Evolutionary conservation across 2,113 vertebrate genomes (phyloP).

Genomic region (Chaetura pelagica): DNA sequence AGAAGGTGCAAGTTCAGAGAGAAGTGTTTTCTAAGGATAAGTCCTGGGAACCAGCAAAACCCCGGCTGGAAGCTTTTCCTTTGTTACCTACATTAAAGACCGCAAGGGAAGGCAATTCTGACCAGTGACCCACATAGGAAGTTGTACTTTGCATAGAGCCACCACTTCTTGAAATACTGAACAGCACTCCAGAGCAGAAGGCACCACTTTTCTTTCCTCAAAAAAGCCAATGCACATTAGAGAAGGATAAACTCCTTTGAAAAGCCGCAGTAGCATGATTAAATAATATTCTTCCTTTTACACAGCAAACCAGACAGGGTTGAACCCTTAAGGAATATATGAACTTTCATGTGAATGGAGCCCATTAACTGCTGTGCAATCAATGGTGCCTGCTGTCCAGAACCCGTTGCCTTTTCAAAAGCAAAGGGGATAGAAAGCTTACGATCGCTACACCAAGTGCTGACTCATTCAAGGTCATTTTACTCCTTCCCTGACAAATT

Average conservation of each 20-base stretch:
- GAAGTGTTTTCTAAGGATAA: not conserved
- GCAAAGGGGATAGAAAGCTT: not conserved
- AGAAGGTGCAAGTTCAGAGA: not conserved
- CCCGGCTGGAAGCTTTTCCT: not conserved
- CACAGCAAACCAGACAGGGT: constrained; percentile 7
- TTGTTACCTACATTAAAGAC: not conserved
- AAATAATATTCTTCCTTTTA: constrained; percentile 41
- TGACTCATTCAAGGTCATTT: constrained; percentile 49
- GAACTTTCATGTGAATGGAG: constrained; percentile 65
- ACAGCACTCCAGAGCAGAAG: not conserved
- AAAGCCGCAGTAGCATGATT: constrained; percentile 32
- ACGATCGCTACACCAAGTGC: not conserved
- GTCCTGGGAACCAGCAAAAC: not conserved
- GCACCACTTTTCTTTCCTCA: not conserved
- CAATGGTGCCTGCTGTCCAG: constrained; percentile 26
- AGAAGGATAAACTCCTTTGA: constrained; percentile 53
- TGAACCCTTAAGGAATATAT: constrained; percentile 44
- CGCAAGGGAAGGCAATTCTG: not conserved
- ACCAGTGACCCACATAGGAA: not conserved
- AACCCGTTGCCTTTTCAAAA: constrained; percentile 16
- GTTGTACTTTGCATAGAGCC: not conserved
- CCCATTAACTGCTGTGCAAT: constrained; percentile 10
- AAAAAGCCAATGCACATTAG: not conserved
- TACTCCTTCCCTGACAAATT: not conserved
- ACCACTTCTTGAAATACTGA: not conserved